These are phyloP conservation scores for Neodiprion fabricii DNA, from an alignment of 1,140 invertebrate genomes.

Conservation along the genomic window DNA sequence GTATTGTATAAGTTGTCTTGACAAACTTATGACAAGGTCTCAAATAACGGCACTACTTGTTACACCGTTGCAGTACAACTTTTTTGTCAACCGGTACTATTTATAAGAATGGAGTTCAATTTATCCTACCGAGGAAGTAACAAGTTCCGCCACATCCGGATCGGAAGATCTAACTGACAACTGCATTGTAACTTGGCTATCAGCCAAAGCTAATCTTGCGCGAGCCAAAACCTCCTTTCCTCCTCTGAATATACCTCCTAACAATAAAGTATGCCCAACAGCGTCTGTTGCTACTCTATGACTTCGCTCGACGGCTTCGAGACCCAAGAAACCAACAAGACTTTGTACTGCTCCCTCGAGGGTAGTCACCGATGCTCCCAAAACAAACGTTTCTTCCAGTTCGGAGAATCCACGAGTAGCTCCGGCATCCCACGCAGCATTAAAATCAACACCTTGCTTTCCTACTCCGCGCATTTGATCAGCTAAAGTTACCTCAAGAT, in stretches of 20 bases:
- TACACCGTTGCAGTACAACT: too few relatives aligned
- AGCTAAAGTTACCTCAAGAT: conserved; percentile 86
- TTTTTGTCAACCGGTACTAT: too few relatives aligned
- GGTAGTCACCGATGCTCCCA: conserved; percentile 77
- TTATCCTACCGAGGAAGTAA: conserved; percentile 87
- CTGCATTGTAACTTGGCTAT: conserved; percentile 79
- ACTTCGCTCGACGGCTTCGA: conserved; percentile 85
- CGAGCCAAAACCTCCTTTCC: conserved; percentile 88
- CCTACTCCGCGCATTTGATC: conserved; percentile 90
- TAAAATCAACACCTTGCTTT: conserved; percentile 63
- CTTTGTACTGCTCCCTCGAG: conserved; percentile 89
- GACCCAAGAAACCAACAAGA: conserved; percentile 85
- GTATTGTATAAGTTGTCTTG: too few relatives aligned
- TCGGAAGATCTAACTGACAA: conserved; percentile 73
- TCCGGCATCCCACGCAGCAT: conserved; percentile 75
- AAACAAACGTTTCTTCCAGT: conserved; percentile 88
- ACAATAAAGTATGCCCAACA: conserved; percentile 79
- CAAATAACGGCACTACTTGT: too few relatives aligned
- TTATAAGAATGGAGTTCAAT: conserved; percentile 15
- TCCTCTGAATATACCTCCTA: conserved; percentile 87
- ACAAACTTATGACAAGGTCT: too few relatives aligned
- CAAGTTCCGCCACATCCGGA: conserved; percentile 81
- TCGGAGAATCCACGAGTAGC: conserved; percentile 68
- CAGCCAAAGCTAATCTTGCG: conserved; percentile 81
- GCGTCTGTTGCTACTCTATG: conserved; percentile 88